phyloP scores from a whole-genome alignment of 2,888 invertebrate species.

The Argyresthia albistria region DNA sequence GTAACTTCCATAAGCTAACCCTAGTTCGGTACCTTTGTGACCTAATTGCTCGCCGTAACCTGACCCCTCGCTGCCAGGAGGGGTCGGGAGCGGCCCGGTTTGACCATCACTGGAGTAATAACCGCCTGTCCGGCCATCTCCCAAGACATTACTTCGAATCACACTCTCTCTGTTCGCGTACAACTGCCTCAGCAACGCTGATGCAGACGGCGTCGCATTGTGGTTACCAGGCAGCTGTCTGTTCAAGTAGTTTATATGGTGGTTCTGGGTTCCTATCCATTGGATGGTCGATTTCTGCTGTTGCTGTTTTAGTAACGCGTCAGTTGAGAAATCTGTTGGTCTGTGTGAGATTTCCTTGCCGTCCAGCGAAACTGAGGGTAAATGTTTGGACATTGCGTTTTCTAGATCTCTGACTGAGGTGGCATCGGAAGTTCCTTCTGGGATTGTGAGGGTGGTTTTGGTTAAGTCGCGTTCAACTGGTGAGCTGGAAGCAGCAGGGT shows the following conservation, averaged over 20 bases:
- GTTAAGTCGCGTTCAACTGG: conserved; percentile 56
- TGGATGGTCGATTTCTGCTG: conserved; percentile 88
- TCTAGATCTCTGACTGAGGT: conserved; percentile 92
- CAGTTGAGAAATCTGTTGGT: conserved; percentile 91
- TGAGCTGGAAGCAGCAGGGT: conserved; percentile 50
- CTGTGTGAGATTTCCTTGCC: conserved; percentile 74
- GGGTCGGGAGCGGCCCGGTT: conserved; percentile 86
- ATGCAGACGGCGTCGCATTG: conserved; percentile 81
- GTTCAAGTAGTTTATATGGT: conserved; percentile 72
- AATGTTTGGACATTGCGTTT: conserved; percentile 96
- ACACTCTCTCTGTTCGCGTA: conserved; percentile 96
- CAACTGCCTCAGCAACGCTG: conserved; percentile 89
- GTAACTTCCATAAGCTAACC: conserved; percentile 73
- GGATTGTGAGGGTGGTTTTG: conserved; percentile 49
- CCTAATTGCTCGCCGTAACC: conserved; percentile 75
- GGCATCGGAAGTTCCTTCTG: conserved; percentile 51
- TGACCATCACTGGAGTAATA: conserved; percentile 74
- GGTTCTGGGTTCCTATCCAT: conserved; percentile 91
- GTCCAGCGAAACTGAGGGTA: conserved; percentile 75
- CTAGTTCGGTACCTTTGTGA: conserved; percentile 71
- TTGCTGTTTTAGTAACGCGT: conserved; percentile 85
- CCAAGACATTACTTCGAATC: conserved; percentile 86
- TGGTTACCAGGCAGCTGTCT: conserved; percentile 72
- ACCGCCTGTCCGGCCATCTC: conserved; percentile 59
- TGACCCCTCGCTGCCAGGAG: conserved; percentile 90